Evolutionary conservation across 2,797 vertebrate species (phyloP).

Genomic region (Cossypha niveicapilla): DNA sequence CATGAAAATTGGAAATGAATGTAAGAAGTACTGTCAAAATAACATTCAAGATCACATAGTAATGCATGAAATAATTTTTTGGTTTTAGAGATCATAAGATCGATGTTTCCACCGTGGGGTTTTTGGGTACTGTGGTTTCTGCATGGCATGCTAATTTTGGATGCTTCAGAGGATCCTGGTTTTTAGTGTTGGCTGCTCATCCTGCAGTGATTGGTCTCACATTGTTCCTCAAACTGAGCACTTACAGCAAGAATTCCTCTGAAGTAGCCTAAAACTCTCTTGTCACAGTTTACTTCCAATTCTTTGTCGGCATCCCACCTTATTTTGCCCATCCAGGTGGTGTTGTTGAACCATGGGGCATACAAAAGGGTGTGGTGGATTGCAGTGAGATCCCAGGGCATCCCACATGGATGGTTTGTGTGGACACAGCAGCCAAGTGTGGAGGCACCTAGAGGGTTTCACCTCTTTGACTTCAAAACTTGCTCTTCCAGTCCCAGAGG

Average conservation of each 20-base stretch:
- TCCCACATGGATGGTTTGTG: background rate
- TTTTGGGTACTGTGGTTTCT: background rate
- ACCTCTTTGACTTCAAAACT: background rate
- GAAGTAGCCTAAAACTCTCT: background rate
- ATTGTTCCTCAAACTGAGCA: background rate
- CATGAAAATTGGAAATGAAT: background rate
- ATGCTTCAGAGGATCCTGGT: background rate
- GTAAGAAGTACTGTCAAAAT: background rate
- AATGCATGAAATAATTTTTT: background rate
- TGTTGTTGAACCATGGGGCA: fast-evolving
- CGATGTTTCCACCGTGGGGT: background rate
- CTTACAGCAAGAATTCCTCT: background rate
- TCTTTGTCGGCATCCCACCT: background rate
- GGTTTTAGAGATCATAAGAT: background rate
- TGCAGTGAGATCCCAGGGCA: background rate
- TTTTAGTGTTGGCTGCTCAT: background rate
- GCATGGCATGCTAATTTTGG: background rate
- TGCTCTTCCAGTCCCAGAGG: background rate
- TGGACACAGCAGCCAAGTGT: background rate
- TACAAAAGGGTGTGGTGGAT: fast-evolving
- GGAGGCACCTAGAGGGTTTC: background rate
- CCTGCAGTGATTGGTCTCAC: background rate
- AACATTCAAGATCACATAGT: background rate
- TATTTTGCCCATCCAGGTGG: background rate
- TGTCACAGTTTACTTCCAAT: background rate